Conservation (phyloP, 2,888 invertebrate genomes). For the Drosophila eohydei region DNA sequence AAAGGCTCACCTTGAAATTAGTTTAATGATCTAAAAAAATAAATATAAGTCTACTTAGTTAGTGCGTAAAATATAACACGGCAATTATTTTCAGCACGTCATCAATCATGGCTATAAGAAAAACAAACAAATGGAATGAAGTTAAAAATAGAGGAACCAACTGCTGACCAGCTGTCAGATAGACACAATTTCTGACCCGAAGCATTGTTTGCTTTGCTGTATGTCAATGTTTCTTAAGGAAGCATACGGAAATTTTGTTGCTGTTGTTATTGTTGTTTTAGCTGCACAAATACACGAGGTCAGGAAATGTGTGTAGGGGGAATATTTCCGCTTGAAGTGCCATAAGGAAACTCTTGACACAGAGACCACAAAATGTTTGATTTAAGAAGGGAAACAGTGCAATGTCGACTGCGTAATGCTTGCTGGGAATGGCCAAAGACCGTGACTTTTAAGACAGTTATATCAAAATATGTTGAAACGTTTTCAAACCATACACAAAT, state of each 20-base stretch:
- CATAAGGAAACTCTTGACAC: conserved; percentile 13
- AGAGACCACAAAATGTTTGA: conserved; percentile 18
- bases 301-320: neutral
- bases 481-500: neutral
- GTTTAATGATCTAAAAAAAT: conserved; percentile 40
- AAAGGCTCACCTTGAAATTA: conserved; percentile 44
- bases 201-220: conserved; percentile 16
- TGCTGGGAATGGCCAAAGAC: neutral
- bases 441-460: neutral
- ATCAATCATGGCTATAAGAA: conserved; percentile 43
- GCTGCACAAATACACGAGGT: conserved; percentile 28
- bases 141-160: conserved; percentile 24
- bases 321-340: conserved; percentile 37
- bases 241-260: conserved; percentile 1
- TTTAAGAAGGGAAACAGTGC: conserved; percentile 3
- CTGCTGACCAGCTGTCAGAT: conserved; percentile 48
- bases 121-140: conserved; percentile 25
- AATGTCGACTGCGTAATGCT: neutral
- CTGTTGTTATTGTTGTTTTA: conserved; percentile 39
- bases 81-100: conserved; percentile 46
- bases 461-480: neutral
- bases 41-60: conserved; percentile 18
- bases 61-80: conserved; percentile 29
- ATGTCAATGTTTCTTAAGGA: conserved; percentile 56
- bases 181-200: conserved; percentile 21